Evolutionary conservation across 2,113 vertebrate genomes (phyloP).

Genomic region (Setophaga kirtlandii): DNA sequence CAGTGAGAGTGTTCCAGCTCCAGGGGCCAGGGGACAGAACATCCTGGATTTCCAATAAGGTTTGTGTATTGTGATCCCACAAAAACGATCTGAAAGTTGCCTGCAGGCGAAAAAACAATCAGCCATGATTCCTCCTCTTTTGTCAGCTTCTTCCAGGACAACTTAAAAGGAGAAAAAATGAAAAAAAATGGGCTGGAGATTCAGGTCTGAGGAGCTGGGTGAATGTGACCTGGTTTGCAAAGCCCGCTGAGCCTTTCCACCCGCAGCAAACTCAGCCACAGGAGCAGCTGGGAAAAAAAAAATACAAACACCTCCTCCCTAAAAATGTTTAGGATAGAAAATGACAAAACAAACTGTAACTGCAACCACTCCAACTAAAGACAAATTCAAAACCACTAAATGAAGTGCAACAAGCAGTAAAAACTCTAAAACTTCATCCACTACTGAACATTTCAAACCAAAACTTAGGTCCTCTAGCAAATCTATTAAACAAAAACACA

Average conservation of each 20-base stretch:
- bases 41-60: neutral
- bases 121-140: neutral
- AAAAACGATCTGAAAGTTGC: neutral
- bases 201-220: neutral
- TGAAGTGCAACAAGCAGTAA: too few species aligned
- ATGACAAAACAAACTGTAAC: too few species aligned
- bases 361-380: too few species aligned
- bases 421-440: too few species aligned
- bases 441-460: too few species aligned
- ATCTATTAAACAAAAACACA: too few species aligned
- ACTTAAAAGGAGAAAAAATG: neutral
- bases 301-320: too few species aligned
- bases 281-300: neutral
- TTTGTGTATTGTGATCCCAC: neutral
- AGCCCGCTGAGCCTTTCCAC: neutral
- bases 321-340: too few species aligned
- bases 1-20: neutral
- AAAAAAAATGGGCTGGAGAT: neutral
- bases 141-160: neutral
- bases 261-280: neutral
- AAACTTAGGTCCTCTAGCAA: too few species aligned
- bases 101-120: neutral
- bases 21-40: neutral
- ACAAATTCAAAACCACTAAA: too few species aligned
- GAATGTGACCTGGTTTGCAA: neutral